These are phyloP conservation scores for Physocephala rufipes DNA, from an alignment of 2,888 invertebrate genomes.

Conservation along the genomic window DNA sequence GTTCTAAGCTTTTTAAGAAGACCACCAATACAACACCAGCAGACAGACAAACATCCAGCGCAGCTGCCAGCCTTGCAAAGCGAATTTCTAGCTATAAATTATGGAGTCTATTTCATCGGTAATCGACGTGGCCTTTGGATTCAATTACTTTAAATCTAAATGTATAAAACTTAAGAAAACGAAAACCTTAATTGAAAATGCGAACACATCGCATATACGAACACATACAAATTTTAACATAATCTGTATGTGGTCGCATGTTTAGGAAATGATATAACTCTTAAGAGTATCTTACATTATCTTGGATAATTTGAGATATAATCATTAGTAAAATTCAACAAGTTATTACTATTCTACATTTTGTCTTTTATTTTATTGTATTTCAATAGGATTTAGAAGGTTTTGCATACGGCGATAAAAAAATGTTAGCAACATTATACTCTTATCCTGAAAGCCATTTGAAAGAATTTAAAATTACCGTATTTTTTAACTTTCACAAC, in stretches of 20 bases:
- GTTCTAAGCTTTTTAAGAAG: conserved; percentile 78
- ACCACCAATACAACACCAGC: conserved; percentile 50
- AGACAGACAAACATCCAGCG: conserved; percentile 44
- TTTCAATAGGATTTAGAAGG: too few relatives aligned
- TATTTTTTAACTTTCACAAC: too few relatives aligned
- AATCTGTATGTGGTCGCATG: conserved; percentile 10
- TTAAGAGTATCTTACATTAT: conserved; percentile 17
- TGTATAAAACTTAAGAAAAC: conserved; percentile 23
- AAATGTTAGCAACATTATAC: too few relatives aligned
- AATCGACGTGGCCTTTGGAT: conserved; percentile 43
- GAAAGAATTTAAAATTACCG: too few relatives aligned
- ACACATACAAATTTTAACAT: conserved; percentile 8
- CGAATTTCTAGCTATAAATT: conserved; percentile 64
- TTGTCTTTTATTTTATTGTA: neutral
- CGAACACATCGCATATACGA: neutral
- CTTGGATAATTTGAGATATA: conserved; percentile 17
- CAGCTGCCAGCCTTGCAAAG: conserved; percentile 63
- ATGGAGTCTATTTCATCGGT: conserved; percentile 69
- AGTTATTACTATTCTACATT: conserved; percentile 10
- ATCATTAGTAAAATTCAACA: conserved; percentile 20
- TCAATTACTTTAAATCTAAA: neutral
- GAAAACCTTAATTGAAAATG: conserved; percentile 16
- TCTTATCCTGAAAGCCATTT: too few relatives aligned
- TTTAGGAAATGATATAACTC: conserved; percentile 17
- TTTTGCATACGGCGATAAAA: too few relatives aligned